A percentile compares a stretch with the other conserved stretches of the same genome.
These are phyloP conservation scores for Ceriagrion tenellum DNA, from an alignment of 2,888 invertebrate genomes.

Conservation along the genomic window DNA sequence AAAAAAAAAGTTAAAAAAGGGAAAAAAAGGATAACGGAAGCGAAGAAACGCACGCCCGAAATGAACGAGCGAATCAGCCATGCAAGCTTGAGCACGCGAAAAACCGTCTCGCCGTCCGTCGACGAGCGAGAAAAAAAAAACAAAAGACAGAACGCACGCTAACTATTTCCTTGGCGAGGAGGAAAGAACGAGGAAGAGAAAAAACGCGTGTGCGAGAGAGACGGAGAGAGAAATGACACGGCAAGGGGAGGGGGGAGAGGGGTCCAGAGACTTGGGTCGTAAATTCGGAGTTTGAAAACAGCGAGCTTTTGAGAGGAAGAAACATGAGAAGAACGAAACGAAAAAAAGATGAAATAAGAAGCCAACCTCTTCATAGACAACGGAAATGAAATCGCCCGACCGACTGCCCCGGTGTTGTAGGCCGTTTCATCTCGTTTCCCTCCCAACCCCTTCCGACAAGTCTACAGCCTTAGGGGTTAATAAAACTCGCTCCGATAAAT, in stretches of 20 bases:
- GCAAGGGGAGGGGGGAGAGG: not conserved
- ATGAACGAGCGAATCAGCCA: conserved; percentile 15
- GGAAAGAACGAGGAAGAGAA: not conserved
- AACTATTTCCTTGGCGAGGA: not conserved
- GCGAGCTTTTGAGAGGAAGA: not conserved
- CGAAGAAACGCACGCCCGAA: not conserved
- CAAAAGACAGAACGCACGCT: not conserved
- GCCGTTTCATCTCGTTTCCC: not conserved
- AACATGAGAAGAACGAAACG: not conserved
- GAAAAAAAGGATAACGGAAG: not conserved
- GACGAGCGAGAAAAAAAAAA: not conserved
- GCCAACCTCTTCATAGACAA: conserved; percentile 7
- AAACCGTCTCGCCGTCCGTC: conserved; percentile 16
- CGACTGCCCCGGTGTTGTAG: not conserved
- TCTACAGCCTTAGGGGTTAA: not conserved
- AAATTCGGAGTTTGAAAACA: not conserved
- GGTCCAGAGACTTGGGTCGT: not conserved
- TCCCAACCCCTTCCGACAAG: not conserved
- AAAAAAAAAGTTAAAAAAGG: not conserved
- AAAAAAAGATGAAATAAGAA: too few species aligned
- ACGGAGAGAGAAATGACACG: not conserved
- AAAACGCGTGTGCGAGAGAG: not conserved
- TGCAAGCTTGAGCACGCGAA: conserved; percentile 32
- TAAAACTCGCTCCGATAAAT: conserved; percentile 5
- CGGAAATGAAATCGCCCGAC: conserved; percentile 18